A percentile compares a stretch with the other conserved stretches of the same genome.
These are phyloP conservation scores for Acrobasis repandana DNA, from an alignment of 2,888 invertebrate species.

Conservation along the genomic window DNA sequence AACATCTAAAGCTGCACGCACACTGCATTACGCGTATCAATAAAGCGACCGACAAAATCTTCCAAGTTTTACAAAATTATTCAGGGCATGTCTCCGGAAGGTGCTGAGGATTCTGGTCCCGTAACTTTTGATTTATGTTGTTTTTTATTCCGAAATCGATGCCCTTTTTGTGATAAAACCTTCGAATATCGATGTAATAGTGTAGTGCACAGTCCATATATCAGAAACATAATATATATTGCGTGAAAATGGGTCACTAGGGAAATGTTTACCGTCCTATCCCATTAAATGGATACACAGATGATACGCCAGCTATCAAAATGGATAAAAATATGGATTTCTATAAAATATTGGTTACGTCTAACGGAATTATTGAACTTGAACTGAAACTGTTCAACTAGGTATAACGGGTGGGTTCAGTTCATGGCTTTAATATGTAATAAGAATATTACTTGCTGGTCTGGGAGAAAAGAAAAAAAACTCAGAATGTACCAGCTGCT, in stretches of 20 bases:
- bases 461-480: too few relatives aligned
- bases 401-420: too few relatives aligned
- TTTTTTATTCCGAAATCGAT: constrained; percentile 35
- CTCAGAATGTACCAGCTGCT: too few relatives aligned
- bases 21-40: background rate
- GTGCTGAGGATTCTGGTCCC: constrained; percentile 35
- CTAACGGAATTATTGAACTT: too few relatives aligned
- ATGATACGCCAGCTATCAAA: too few relatives aligned
- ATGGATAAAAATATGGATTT: too few relatives aligned
- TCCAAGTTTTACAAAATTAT: constrained; percentile 34
- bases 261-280: background rate
- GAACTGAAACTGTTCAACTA: too few relatives aligned
- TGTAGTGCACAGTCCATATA: constrained; percentile 10
- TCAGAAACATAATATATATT: background rate
- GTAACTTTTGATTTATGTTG: constrained; percentile 47
- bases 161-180: constrained; percentile 13
- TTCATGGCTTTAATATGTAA: too few relatives aligned
- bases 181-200: background rate
- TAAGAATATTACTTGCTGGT: too few relatives aligned
- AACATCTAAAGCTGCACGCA: background rate
- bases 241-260: background rate
- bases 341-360: too few relatives aligned
- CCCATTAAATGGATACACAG: too few relatives aligned
- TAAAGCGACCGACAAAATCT: constrained; percentile 33
- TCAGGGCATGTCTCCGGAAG: constrained; percentile 38